Base-by-base conservation (phyloP, 2,113 vertebrate species). In the Emydocephalus ijimae region DNA sequence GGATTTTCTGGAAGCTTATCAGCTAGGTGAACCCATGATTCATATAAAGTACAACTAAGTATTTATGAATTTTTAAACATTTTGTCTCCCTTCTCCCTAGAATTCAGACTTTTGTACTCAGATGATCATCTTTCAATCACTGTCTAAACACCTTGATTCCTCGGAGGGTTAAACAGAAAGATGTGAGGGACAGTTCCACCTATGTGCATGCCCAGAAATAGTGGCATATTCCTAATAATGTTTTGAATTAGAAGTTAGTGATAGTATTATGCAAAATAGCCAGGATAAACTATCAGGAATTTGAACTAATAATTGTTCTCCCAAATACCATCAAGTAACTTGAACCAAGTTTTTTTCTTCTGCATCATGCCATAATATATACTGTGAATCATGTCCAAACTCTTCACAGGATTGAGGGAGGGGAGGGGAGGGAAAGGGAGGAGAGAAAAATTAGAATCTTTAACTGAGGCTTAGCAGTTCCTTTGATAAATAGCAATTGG, bases 371-470 rank as follows among this genome's bases (percentile, higher is more conserved):
- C 34, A 43, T 56, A 64, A 50, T 55, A 86, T 2, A 20, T n/a
- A 23, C 1, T n/a, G 26, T 85, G 93, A 45, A 85, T 91, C 45
- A 48, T 34, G 34, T 21, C 81, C 81, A 7, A 52, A 29, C 56
- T 34, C 26, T 18, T 86, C 92, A 81, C 50, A 69, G 92, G 89
- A 48, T 64, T 87, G 29, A 26, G 39, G 29, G 29, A 43, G 54
- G 95, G 29, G 50, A 69, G 20, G 89, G 92, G 86, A 57, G 57
- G 23, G 29, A 0, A 1, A 43, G 15, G 59, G 59, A 50, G 89
- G 26, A 26, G 59, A 48, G 26, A 64, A 94, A 86, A 92, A 69
- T 0, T 26, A 87, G 89, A 92, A 85, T 85, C 92, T 88, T 91
- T 34, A 88, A 0, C 34, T 54, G 55, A 90, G 55, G 48, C 91